Evolutionary conservation across 2,888 invertebrate genomes (phyloP), one percentile per base, ranked within the genome.

Genomic region (Argyresthia goedartella): DNA sequence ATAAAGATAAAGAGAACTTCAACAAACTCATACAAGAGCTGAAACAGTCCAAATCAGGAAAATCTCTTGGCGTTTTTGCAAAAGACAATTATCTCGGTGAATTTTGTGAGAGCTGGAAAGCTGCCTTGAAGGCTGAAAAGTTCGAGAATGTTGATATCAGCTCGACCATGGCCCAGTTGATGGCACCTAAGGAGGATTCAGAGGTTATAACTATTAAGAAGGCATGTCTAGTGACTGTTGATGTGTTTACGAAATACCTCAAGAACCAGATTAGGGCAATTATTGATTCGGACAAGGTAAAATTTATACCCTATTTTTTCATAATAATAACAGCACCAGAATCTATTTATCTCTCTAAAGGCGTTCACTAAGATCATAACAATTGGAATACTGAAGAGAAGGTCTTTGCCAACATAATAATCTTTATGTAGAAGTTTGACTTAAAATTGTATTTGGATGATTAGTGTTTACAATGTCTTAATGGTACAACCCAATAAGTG

Each of bases 251-350:
- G 49, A 99, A 99, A 76, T 98, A 96, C 80, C 89, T 99, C 44
- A 96, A 97, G 76, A 97, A 98, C 78, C 97, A 99, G 81, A 95
- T 99, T 59, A 97, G 99, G 94, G 98, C 98, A 76, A 96, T 99
- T 61, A 97, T 99, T 69, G 99, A 99, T 89, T 93, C 96, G 4
- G 99, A 99, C 73, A 97, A 94, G 88, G 93, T 93, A 75, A 70
- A 63, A 49, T 39, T n/a, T n/a, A 39, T 11, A 8, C 39, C 8
- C n/a, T 39, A 9, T 39, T 11, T 8, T 39, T 39, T 39, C 3
- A 39, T n/a, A 39, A n/a, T n/a, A n/a, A n/a, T 8, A 39, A 3
- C 9, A 39, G 3, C 10, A 8, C 9, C 39, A 39, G 9, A 11
- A 11, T n/a, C n/a, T n/a, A n/a, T n/a, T n/a, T n/a, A n/a, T n/a